Percentiles rank a stretch among this genome's conserved stretches.
These are phyloP conservation scores for Mus spretus DNA, from an alignment of 2,797 vertebrate genomes.

Conservation along the genomic window DNA sequence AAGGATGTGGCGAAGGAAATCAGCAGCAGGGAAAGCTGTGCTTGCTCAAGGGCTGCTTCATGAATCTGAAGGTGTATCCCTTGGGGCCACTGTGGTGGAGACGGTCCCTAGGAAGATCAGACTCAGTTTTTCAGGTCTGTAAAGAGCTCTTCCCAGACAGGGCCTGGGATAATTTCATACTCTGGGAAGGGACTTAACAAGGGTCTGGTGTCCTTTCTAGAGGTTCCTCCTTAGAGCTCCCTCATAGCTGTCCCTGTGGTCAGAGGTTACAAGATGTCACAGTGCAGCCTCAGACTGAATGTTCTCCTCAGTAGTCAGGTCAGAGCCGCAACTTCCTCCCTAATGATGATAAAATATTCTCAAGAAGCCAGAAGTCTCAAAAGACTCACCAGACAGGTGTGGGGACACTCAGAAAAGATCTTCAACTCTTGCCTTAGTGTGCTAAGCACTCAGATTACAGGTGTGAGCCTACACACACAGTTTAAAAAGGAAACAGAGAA, in stretches of 20 bases:
- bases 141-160: not conserved
- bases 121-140: not conserved
- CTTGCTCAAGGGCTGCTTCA: not conserved
- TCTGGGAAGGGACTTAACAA: not conserved
- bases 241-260: not conserved
- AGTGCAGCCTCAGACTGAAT: not conserved
- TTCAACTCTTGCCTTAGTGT: not conserved
- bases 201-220: not conserved
- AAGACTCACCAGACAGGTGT: not conserved
- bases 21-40: not conserved
- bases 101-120: not conserved
- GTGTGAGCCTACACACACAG: not conserved
- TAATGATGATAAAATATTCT: not conserved
- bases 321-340: not conserved
- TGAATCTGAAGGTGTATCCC: not conserved
- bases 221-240: not conserved
- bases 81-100: not conserved
- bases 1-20: not conserved
- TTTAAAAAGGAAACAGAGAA: constrained; percentile 20
- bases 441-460: not conserved
- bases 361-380: not conserved
- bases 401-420: not conserved
- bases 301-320: not conserved
- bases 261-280: not conserved
- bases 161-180: not conserved